Conservation (phyloP, 2,888 invertebrate genomes). For the Pyrocoelia pectoralis region DNA sequence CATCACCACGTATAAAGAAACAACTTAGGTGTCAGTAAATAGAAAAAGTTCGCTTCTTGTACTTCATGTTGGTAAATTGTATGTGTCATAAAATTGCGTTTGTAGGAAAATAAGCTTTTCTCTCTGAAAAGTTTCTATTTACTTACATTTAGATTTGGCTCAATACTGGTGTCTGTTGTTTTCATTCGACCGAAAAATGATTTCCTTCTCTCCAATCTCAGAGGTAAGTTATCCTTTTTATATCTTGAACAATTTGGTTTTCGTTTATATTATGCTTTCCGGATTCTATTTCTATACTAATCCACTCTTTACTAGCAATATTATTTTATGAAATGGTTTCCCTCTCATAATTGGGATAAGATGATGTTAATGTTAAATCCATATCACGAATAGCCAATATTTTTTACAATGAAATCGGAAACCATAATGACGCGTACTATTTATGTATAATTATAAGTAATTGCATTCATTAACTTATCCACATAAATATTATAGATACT, state of each 20-base stretch:
- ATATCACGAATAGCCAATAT: too few relatives aligned
- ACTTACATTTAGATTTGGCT: constrained; percentile 15
- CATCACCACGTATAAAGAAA: constrained; percentile 9
- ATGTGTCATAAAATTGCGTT: constrained; percentile 23
- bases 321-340: not conserved
- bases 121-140: constrained; percentile 22
- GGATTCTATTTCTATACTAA: constrained; percentile 2
- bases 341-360: too few relatives aligned
- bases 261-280: constrained; percentile 15
- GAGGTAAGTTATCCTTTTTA: constrained; percentile 15
- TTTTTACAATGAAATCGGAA: too few relatives aligned
- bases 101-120: constrained; percentile 24
- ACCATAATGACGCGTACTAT: too few relatives aligned
- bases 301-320: constrained; percentile 9
- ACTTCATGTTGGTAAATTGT: constrained; percentile 17
- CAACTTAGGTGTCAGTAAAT: constrained; percentile 15
- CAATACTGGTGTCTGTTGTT: constrained; percentile 12
- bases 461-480: too few relatives aligned
- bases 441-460: too few relatives aligned
- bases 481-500: too few relatives aligned
- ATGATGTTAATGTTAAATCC: too few relatives aligned
- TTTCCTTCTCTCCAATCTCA: constrained; percentile 21
- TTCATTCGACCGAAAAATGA: constrained; percentile 16
- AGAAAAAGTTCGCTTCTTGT: constrained; percentile 15
- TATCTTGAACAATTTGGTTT: constrained; percentile 11